Base-by-base conservation (phyloP, 2,888 invertebrate genomes). In the Ormyrus thymus region DNA sequence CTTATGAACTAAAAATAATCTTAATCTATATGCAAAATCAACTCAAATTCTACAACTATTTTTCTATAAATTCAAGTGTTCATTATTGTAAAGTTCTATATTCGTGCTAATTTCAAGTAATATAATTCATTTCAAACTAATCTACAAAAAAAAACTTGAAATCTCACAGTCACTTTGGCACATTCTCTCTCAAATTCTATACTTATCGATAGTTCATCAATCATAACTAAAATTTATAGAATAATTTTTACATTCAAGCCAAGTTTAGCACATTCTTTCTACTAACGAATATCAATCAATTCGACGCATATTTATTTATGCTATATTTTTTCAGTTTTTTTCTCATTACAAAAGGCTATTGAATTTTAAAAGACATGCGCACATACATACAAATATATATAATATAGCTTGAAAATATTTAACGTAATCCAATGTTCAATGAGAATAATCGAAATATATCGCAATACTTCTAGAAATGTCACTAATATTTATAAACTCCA, bases 121-220 rank as follows among this genome's bases (percentile, higher is more conserved):
- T 69, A 64, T 68, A 68, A 13, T 69, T 73, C 62, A 69, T 62
- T 78, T 68, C 51, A 72, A 58, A 68, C 68, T 78, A 78, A 70
- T 71, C 48, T 45, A 71, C n/a, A 51, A 73, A 65, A 69, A n/a
- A 73, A 62, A 76, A 79, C 51, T 75, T 79, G 66, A 71, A 62
- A 76, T 76, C 43, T 68, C 55, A 61, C 68, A 79, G 66, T 79
- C 76, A 48, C 79, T 79, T 79, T 79, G 79, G 79, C 79, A 76
- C 79, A 79, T 62, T 75, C 79, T 74, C 74, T 73, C 75, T 73
- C 51, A 56, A 66, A 76, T 72, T 10, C 72, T 79, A 51, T 29
- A 29, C 29, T 29, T 29, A 69, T 62, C 15, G 7, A 75, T 76
- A 66, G 59, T 79, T 69, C 55, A 62, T 11, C n/a, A 72, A 61